A percentile compares a stretch with the other conserved stretches of the same genome.
These are phyloP conservation scores for Sphaerophoria taeniata DNA, from an alignment of 2,888 invertebrate genomes.

Conservation along the genomic window DNA sequence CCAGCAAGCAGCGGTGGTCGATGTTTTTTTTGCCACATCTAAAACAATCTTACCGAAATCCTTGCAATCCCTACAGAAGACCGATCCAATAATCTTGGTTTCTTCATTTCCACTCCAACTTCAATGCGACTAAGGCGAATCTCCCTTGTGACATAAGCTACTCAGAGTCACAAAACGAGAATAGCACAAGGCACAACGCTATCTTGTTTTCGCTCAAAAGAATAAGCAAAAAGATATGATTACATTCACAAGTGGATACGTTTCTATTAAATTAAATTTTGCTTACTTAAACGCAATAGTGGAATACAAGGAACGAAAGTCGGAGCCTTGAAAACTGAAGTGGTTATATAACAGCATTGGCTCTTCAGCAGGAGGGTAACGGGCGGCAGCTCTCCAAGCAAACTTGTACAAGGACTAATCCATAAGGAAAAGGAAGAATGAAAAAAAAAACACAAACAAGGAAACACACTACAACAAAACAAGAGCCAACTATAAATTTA, in stretches of 20 bases:
- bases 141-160: conserved; percentile 48
- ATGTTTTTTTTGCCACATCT: conserved; percentile 26
- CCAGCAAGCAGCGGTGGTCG: conserved; percentile 3
- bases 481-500: conserved; percentile 71
- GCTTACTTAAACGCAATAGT: conserved; percentile 73
- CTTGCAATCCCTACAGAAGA: conserved; percentile 66
- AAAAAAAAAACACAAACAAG: conserved; percentile 18
- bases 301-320: conserved; percentile 40
- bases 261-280: conserved; percentile 74
- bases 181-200: conserved; percentile 39
- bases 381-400: conserved; percentile 31
- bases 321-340: conserved; percentile 43
- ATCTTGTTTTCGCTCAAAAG: conserved; percentile 57
- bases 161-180: conserved; percentile 5
- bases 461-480: conserved; percentile 42
- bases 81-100: conserved; percentile 63
- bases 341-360: conserved; percentile 34
- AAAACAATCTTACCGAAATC: conserved; percentile 67
- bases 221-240: conserved; percentile 73
- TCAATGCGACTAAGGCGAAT: conserved; percentile 29
- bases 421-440: conserved; percentile 24
- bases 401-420: conserved; percentile 71
- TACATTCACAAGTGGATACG: conserved; percentile 75
- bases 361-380: conserved; percentile 20
- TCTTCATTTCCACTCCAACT: conserved; percentile 30